phyloP scores from a whole-genome alignment of 1,140 invertebrate genomes.

The Caenorhabditis latens region DNA sequence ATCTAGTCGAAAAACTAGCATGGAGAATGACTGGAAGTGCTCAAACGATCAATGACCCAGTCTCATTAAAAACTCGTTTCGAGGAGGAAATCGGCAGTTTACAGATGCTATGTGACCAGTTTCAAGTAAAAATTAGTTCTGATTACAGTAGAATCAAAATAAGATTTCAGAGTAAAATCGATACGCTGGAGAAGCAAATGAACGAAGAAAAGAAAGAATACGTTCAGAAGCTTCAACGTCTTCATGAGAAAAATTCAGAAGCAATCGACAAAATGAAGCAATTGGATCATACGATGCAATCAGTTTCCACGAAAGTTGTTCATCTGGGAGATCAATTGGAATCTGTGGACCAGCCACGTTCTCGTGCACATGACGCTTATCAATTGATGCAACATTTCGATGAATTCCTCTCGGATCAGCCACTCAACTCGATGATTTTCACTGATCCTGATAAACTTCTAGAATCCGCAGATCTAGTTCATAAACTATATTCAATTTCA shows the following conservation, averaged over 20 bases:
- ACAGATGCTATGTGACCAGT: constrained; percentile 74
- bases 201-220: constrained; percentile 74
- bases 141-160: background rate
- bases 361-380: constrained; percentile 92
- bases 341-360: constrained; percentile 89
- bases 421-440: constrained; percentile 88
- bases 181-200: constrained; percentile 70
- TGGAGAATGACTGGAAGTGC: constrained; percentile 88
- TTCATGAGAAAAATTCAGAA: constrained; percentile 73
- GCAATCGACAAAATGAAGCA: constrained; percentile 80
- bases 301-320: constrained; percentile 95
- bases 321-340: constrained; percentile 97
- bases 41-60: constrained; percentile 70
- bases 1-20: constrained; percentile 95
- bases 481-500: constrained; percentile 93
- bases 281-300: constrained; percentile 93
- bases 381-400: constrained; percentile 92
- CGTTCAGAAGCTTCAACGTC: constrained; percentile 68
- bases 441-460: constrained; percentile 89
- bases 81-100: constrained; percentile 77
- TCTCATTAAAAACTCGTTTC: constrained; percentile 73
- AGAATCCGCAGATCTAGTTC: constrained; percentile 97
- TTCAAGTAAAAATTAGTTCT: constrained; percentile 64
- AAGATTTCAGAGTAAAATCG: constrained; percentile 74
- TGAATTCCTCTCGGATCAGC: constrained; percentile 90